Evolutionary conservation across 2,888 invertebrate species (phyloP).

Genomic region (Creontiades dilutus): DNA sequence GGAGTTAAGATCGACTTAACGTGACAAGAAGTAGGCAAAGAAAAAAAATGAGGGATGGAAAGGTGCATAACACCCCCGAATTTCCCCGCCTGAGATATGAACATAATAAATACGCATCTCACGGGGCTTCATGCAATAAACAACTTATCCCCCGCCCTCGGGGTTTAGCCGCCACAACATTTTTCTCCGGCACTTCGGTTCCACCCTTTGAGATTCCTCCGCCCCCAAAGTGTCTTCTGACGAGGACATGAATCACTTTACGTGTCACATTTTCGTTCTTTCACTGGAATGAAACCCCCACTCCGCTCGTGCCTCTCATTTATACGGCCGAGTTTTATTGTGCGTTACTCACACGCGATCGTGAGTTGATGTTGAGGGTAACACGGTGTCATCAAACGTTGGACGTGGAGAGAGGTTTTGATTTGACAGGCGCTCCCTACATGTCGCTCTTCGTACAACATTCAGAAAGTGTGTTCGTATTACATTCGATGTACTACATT

Average conservation of each 20-base stretch:
- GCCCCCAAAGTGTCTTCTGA: conserved; percentile 40
- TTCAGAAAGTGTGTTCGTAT: no score
- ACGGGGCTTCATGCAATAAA: conserved; percentile 54
- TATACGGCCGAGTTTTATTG: background rate
- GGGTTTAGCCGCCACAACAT: background rate
- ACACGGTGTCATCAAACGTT: no score
- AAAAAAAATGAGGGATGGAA: background rate
- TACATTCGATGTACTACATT: no score
- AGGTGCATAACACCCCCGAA: background rate
- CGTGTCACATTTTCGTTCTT: conserved; percentile 22
- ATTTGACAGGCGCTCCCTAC: no score
- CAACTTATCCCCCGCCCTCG: conserved; percentile 18
- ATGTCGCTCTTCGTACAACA: no score
- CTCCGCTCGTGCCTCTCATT: background rate
- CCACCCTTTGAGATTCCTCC: background rate
- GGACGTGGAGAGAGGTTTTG: no score
- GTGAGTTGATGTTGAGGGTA: no score
- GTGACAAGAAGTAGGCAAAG: background rate
- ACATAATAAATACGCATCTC: conserved; percentile 63
- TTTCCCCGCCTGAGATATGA: conserved; percentile 47
- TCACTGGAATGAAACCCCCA: background rate
- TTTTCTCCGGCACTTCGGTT: background rate
- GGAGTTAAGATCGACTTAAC: background rate
- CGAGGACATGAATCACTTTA: conserved; percentile 34
- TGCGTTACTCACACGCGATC: no score